Evolutionary conservation across 2,113 vertebrate genomes (phyloP).

Genomic region (Struthio camelus): DNA sequence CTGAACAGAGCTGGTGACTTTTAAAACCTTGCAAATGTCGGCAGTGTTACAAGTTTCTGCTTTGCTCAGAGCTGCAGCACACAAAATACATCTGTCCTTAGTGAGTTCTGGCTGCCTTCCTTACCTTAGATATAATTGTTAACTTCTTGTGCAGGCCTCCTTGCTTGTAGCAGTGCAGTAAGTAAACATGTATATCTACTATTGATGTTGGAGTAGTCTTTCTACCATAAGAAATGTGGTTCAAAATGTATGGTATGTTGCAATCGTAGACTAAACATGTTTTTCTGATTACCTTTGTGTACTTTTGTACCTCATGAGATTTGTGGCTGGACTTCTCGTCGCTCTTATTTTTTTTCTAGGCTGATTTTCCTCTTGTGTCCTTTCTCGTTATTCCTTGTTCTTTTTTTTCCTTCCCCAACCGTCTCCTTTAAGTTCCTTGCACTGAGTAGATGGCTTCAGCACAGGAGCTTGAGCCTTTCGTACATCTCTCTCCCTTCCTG

Average conservation of each 20-base stretch:
- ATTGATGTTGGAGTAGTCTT: not conserved
- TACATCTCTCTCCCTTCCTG: not conserved
- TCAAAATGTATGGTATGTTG: not conserved
- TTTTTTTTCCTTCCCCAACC: not conserved
- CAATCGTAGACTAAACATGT: not conserved
- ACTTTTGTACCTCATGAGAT: not conserved
- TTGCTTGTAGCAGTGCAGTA: not conserved
- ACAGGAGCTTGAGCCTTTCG: rapidly evolving
- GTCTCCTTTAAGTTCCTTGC: not conserved
- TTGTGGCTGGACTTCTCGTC: not conserved
- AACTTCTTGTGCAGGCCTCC: not conserved
- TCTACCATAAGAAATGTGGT: not conserved
- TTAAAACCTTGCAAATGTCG: conserved; percentile 47
- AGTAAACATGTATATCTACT: not conserved
- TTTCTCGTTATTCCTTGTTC: not conserved
- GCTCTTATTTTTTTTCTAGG: not conserved
- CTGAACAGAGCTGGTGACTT: conserved; percentile 21
- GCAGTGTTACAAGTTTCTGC: not conserved
- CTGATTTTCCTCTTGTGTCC: not conserved
- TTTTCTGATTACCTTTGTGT: not conserved
- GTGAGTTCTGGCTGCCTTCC: not conserved
- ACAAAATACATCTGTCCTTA: not conserved
- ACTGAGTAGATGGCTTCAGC: not conserved
- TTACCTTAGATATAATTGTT: not conserved
- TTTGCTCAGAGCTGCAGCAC: not conserved